A percentile compares a stretch with the other conserved stretches of the same genome.
Conservation (phyloP, 2,888 invertebrate genomes). For the Amorpha juglandis region DNA sequence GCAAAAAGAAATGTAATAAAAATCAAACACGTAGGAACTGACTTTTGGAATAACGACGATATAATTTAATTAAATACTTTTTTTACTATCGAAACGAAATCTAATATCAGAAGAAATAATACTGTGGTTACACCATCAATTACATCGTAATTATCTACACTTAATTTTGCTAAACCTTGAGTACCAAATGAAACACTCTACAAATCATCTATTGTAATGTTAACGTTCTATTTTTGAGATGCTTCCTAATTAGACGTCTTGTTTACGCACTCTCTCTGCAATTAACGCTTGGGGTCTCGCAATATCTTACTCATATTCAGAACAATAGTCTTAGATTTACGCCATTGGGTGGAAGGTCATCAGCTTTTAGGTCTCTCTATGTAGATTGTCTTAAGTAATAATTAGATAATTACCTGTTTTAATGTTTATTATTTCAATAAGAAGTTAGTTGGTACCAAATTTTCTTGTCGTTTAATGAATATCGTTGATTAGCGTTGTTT, state of each 20-base stretch:
- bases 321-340: conserved; percentile 24
- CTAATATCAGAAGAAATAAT: not conserved
- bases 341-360: conserved; percentile 12
- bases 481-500: not conserved
- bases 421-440: not conserved
- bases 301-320: conserved; percentile 24
- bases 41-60: too few relatives aligned
- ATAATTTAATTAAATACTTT: too few relatives aligned
- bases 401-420: conserved; percentile 7
- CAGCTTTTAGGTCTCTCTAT: not conserved
- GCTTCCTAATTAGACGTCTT: conserved; percentile 52
- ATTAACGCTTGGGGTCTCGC: conserved; percentile 36
- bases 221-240: conserved; percentile 31
- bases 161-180: not conserved
- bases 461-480: not conserved
- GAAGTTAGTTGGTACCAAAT: not conserved
- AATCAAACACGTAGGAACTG: too few relatives aligned
- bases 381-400: not conserved
- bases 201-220: conserved; percentile 19
- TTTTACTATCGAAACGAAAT: too few relatives aligned
- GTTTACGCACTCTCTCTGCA: conserved; percentile 61
- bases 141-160: not conserved
- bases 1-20: too few relatives aligned
- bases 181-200: conserved; percentile 5
- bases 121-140: not conserved